Conservation (phyloP, 2,113 vertebrate genomes). For the Syngnathus typhle region DNA sequence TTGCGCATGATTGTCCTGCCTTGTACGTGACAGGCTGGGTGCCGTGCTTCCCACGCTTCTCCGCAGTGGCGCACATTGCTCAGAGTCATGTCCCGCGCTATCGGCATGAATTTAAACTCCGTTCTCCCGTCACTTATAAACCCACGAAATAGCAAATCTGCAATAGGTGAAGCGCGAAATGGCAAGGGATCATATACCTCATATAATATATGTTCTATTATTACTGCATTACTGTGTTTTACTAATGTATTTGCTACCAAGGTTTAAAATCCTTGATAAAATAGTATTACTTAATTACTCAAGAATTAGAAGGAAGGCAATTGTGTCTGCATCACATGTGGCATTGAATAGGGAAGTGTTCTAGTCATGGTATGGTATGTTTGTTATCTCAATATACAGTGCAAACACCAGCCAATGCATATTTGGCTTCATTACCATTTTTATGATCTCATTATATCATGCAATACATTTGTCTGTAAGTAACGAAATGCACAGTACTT, state of each 20-base stretch:
- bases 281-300: not conserved
- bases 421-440: constrained; percentile 1
- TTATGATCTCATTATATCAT: constrained; percentile 17
- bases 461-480: constrained; percentile 13
- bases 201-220: too few species aligned
- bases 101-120: too few species aligned
- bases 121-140: too few species aligned
- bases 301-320: not conserved
- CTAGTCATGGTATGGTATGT: not conserved
- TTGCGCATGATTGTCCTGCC: too few species aligned
- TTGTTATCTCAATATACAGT: not conserved
- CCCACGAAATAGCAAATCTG: too few species aligned
- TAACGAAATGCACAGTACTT: constrained; percentile 1
- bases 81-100: too few species aligned
- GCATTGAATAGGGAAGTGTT: not conserved
- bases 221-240: too few species aligned
- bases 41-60: too few species aligned
- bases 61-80: too few species aligned
- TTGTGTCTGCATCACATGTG: not conserved
- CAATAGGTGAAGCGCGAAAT: too few species aligned
- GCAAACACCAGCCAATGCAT: constrained; percentile 2
- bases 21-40: too few species aligned
- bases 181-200: too few species aligned
- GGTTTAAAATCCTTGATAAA: not conserved
- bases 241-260: not conserved